Conservation (phyloP, 2,797 vertebrate genomes). For the Ateles fusciceps region DNA sequence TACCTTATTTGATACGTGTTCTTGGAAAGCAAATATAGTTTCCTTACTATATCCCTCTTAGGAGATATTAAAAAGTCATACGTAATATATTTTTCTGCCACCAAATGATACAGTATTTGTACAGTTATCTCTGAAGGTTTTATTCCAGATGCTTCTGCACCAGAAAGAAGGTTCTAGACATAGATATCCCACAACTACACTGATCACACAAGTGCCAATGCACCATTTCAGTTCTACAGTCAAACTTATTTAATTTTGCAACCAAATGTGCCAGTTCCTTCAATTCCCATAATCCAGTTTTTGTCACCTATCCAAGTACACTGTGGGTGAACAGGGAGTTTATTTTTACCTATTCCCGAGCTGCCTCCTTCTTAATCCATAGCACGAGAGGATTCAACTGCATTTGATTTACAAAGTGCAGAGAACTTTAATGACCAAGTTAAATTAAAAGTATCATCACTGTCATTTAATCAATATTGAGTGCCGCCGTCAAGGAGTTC, state of each 20-base stretch:
- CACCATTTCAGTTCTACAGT: neutral
- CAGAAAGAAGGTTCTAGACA: neutral
- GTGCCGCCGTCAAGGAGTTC: neutral
- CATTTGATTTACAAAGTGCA: neutral
- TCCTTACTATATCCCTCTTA: constrained; percentile 59
- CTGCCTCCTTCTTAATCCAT: neutral
- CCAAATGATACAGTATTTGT: neutral
- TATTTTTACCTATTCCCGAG: neutral
- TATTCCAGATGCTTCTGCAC: neutral
- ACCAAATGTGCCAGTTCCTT: neutral
- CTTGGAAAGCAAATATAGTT: constrained; percentile 65
- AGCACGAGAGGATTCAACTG: neutral
- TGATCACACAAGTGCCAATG: neutral
- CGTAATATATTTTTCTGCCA: constrained; percentile 61
- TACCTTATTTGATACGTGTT: constrained; percentile 71
- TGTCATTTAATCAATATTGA: neutral
- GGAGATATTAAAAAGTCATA: constrained; percentile 67
- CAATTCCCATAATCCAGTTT: neutral
- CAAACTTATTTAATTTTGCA: constrained; percentile 5
- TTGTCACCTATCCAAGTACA: neutral
- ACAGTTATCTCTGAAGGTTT: constrained; percentile 5
- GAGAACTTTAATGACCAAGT: neutral
- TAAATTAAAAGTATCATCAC: neutral
- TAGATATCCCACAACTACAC: neutral
- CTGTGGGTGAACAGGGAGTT: neutral